phyloP scores from a whole-genome alignment of 2,797 vertebrate species.

The Syngnathus rostellatus region DNA sequence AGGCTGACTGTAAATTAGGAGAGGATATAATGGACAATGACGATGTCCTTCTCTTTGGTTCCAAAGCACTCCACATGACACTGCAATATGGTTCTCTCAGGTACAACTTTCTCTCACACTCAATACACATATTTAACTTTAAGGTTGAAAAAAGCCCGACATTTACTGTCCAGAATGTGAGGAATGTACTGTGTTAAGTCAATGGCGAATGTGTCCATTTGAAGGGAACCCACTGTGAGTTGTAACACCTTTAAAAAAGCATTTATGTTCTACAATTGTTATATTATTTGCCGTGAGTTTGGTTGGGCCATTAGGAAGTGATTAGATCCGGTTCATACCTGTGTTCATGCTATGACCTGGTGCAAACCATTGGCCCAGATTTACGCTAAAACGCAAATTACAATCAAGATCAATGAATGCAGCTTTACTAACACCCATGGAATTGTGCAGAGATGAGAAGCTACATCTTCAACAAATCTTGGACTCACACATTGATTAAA shows the following conservation, averaged over 20 bases:
- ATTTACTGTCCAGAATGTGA: slow-evolving; percentile 54
- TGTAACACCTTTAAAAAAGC: slow-evolving; percentile 5
- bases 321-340: slow-evolving; percentile 24
- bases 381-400: slow-evolving; percentile 15
- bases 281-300: background rate
- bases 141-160: slow-evolving; percentile 52
- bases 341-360: slow-evolving; percentile 21
- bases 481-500: slow-evolving; percentile 4
- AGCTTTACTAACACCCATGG: slow-evolving; percentile 8
- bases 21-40: slow-evolving; percentile 24
- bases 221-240: slow-evolving; percentile 30
- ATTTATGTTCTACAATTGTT: background rate
- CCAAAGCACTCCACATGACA: slow-evolving; percentile 27
- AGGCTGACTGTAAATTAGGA: slow-evolving; percentile 15
- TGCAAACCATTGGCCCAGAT: slow-evolving; percentile 25
- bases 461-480: slow-evolving; percentile 3
- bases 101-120: slow-evolving; percentile 15
- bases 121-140: slow-evolving; percentile 22
- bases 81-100: slow-evolving; percentile 30
- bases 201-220: slow-evolving; percentile 24
- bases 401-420: slow-evolving; percentile 5
- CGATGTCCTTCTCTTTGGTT: slow-evolving; percentile 9
- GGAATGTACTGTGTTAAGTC: slow-evolving; percentile 42
- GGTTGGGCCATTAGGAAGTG: background rate
- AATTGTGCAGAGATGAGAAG: slow-evolving; percentile 9